Base-by-base conservation (phyloP, 2,888 invertebrate genomes). In the Drosophila fulvimacula region DNA sequence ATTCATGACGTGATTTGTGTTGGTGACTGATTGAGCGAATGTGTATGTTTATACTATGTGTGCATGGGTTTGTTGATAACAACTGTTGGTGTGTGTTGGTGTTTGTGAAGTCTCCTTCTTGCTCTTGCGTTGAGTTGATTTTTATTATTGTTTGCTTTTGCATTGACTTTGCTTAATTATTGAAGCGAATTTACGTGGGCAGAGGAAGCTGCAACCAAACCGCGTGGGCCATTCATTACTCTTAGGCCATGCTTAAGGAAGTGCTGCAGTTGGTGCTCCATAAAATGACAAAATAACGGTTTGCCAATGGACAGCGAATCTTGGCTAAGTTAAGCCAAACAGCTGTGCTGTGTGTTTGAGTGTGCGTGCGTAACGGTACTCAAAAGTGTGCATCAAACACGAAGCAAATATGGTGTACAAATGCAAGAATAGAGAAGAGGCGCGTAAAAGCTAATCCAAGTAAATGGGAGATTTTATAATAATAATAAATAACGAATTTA, bases 1-100 rank as follows among this genome's bases (percentile, higher is more conserved):
- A 73, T 82, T 80, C 80, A 82, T 80, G 81, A 82, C 73, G 83
- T 73, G 73, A 82, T 76, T 73, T 70, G 32, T 51, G 24, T 42
- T 46, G 58, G 38, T 68, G 61, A 42, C 21, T 57, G 63, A 39
- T 34, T 49, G 21, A 41, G 57, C 24, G 44, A 24, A 44, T 52
- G 39, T 60, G 49, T 24, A 24, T 42, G 19, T 49, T n/a, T n/a
- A n/a, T n/a, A n/a, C n/a, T n/a, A 32, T 55, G 60, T 61, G 57
- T 69, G 65, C 36, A 48, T 44, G 59, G 61, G 61, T 61, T 65
- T 76, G 76, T 65, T 76, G 76, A 79, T 79, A 76, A 76, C 76
- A 79, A 58, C 79, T 44, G 60, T 66, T 57, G 48, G 30, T 69
- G 24, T 49, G 42, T 24, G 19, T 30, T 66, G 55, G 62, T 57